Conservation (phyloP, 2,797 vertebrate genomes). For the Prionace glauca region DNA sequence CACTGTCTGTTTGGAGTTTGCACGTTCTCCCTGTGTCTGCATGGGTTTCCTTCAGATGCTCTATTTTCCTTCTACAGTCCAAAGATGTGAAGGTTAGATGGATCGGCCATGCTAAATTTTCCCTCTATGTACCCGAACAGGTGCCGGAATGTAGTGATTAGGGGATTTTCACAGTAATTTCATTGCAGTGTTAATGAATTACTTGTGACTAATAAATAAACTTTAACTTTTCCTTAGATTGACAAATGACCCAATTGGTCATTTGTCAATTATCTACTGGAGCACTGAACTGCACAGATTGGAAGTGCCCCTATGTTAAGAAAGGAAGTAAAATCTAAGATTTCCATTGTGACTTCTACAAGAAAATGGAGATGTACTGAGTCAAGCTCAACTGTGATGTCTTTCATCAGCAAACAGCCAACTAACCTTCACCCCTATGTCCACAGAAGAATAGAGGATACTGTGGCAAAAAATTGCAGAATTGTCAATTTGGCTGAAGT, state of each 20-base stretch:
- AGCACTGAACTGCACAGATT: background rate
- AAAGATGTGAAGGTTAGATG: too few relatives aligned
- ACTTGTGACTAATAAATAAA: too few relatives aligned
- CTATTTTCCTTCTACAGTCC: too few relatives aligned
- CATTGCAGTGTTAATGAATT: too few relatives aligned
- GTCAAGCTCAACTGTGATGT: background rate
- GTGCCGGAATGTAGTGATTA: too few relatives aligned
- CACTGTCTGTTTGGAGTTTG: too few relatives aligned
- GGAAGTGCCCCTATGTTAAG: background rate
- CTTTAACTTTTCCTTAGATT: background rate
- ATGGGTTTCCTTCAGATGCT: too few relatives aligned
- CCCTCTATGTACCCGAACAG: too few relatives aligned
- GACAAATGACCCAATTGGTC: background rate
- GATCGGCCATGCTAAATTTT: too few relatives aligned
- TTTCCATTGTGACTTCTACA: background rate
- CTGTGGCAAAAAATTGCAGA: background rate
- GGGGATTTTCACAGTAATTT: too few relatives aligned
- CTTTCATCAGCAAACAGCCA: background rate
- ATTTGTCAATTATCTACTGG: too few relatives aligned
- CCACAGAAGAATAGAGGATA: background rate
- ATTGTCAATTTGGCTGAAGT: background rate
- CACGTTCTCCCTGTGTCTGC: too few relatives aligned
- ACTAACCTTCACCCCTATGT: background rate
- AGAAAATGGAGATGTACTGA: background rate
- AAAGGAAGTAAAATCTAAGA: background rate